Conservation (phyloP, 2,113 vertebrate species). For the Mustela nigripes region DNA sequence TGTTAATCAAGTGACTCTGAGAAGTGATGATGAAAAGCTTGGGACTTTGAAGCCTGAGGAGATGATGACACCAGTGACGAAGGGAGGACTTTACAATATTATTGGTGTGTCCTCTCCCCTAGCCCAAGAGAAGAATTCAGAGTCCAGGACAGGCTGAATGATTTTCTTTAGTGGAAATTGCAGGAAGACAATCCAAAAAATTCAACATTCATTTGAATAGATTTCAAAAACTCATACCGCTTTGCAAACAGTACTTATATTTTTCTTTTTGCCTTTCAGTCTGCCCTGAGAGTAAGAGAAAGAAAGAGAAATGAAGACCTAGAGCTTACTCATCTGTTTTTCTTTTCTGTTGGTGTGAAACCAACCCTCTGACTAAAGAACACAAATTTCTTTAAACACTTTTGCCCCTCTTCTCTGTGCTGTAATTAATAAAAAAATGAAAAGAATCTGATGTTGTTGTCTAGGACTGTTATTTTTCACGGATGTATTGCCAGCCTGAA, state of each 20-base stretch:
- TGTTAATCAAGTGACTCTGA: neutral
- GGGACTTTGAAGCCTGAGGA: neutral
- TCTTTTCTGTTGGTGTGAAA: slow-evolving; percentile 58
- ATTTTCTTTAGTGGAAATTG: neutral
- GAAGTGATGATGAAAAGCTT: neutral
- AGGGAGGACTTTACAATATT: neutral
- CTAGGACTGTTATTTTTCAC: slow-evolving; percentile 49
- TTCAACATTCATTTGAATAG: neutral
- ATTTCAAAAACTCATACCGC: neutral
- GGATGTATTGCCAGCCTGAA: neutral
- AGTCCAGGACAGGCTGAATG: neutral
- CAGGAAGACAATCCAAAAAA: neutral
- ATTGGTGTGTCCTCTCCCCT: neutral
- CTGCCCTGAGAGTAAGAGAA: neutral
- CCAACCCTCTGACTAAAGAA: slow-evolving; percentile 13
- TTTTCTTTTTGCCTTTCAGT: slow-evolving; percentile 61
- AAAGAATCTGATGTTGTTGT: slow-evolving; percentile 15
- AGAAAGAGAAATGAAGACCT: slow-evolving; percentile 34
- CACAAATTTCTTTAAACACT: slow-evolving; percentile 57
- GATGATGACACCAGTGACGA: neutral
- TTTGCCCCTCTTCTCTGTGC: slow-evolving; percentile 55
- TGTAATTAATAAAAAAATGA: slow-evolving; percentile 75
- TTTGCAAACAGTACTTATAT: neutral
- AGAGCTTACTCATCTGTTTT: slow-evolving; percentile 50
- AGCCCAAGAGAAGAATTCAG: neutral